Evolutionary conservation across 2,113 vertebrate species (phyloP), one percentile per base, ranked within the genome.

Genomic region (Neogobius melanostomus): DNA sequence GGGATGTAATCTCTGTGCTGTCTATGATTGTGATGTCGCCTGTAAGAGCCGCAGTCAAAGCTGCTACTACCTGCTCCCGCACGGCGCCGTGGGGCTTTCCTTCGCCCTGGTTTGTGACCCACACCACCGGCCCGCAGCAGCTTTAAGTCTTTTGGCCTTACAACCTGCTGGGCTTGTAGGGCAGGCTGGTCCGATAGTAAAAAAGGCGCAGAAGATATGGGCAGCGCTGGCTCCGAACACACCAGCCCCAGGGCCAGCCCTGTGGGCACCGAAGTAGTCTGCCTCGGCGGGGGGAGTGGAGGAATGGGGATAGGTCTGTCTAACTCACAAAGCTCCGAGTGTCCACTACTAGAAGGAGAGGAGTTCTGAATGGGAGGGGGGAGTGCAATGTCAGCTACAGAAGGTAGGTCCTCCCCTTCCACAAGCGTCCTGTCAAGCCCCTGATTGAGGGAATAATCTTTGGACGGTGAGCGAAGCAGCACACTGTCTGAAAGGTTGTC

Each of bases 101-200:
- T 90, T 8, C 94, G 47, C 21, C 93, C 92, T 0, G 93, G 92
- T 47, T 92, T 80, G 71, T 92, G 92, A 21, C 89, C 89, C 46
- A 89, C 82, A 56, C 87, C 88, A 0, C 88, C 75, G 74, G 86
- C 86, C 71, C 91, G 92, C 63, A 95, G 86, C 60, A 95, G 89
- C 78, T 94, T 94, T 60, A 95, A 85, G 81, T 95, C 95, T 88
- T 97, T 97, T 52, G 95, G 95, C 49, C 95, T 91, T 28, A 97
- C 95, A 0, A 95, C 95, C 86, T 93, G 92, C 80, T 95, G 94
- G 0, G 87, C 65, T 66, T 92, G 91, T 79, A 91, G 75, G 10
- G 84, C 77, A 16, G 85, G 80, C 70, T 93, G 88, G 54, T 94
- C 93, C 0, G 90, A 77, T 2, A 92, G 74, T 67, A 92, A 81